phyloP scores from a whole-genome alignment of 2,888 invertebrate genomes.

The Caenorhabditis panamensis region DNA sequence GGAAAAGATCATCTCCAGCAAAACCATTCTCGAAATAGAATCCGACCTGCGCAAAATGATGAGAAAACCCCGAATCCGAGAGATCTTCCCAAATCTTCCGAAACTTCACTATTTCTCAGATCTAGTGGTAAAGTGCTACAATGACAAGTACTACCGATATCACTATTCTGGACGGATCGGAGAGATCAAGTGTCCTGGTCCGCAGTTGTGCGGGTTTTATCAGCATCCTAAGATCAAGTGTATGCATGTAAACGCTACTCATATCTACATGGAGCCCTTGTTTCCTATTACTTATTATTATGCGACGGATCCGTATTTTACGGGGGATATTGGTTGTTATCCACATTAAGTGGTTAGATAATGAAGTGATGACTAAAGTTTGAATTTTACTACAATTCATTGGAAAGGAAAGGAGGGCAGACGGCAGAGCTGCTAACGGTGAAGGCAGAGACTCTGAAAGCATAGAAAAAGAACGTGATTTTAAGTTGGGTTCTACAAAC shows the following conservation, averaged over 20 bases:
- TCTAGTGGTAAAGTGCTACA: constrained; percentile 49
- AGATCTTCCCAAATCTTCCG: constrained; percentile 37
- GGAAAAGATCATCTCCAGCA: constrained; percentile 30
- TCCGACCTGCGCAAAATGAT: constrained; percentile 45
- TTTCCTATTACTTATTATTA: constrained; percentile 46
- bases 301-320: constrained; percentile 31
- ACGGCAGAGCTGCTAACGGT: no score
- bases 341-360: constrained; percentile 28
- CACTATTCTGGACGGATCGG: constrained; percentile 57
- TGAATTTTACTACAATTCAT: no score
- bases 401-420: no score
- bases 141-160: constrained; percentile 44
- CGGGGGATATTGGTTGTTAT: constrained; percentile 37
- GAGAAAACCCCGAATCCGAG: constrained; percentile 20
- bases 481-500: no score
- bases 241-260: constrained; percentile 39
- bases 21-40: constrained; percentile 27
- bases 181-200: constrained; percentile 59
- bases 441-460: no score
- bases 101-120: constrained; percentile 35
- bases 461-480: no score
- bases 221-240: constrained; percentile 42
- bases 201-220: constrained; percentile 45
- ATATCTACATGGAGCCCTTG: constrained; percentile 10
- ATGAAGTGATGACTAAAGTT: no score